phyloP scores from a whole-genome alignment of 2,113 vertebrate species.

The Anthoscopus minutus region DNA sequence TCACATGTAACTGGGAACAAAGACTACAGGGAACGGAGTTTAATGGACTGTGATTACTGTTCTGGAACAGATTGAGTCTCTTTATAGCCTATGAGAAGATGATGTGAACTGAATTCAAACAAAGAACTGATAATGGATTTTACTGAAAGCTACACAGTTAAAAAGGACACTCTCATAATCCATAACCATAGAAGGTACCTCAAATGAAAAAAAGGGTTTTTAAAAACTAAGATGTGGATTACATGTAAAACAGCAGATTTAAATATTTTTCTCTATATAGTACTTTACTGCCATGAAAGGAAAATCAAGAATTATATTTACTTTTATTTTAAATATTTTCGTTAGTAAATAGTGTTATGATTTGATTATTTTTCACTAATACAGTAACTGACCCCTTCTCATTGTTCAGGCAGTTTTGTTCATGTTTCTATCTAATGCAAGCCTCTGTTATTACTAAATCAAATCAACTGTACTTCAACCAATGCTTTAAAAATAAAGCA shows the following conservation, averaged over 20 bases:
- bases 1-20: constrained; percentile 77
- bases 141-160: constrained; percentile 53
- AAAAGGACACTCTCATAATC: constrained; percentile 53
- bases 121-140: constrained; percentile 75
- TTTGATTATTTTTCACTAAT: background rate
- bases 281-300: background rate
- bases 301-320: background rate
- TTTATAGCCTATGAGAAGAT: constrained; percentile 76
- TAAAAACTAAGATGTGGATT: constrained; percentile 5
- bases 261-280: background rate
- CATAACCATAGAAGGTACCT: constrained; percentile 46
- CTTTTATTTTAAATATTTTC: background rate
- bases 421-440: background rate
- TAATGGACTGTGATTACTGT: constrained; percentile 90
- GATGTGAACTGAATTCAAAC: constrained; percentile 87
- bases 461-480: constrained; percentile 6
- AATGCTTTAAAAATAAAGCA: constrained; percentile 23
- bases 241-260: background rate
- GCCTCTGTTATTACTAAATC: background rate
- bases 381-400: background rate
- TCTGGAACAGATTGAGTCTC: constrained; percentile 88
- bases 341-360: background rate
- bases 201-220: constrained; percentile 25
- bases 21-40: constrained; percentile 83
- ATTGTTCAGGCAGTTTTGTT: background rate